Percentiles rank a stretch among this genome's conserved stretches.
Conservation (phyloP, 2,797 vertebrate species). For the Pseudopleuronectes americanus region DNA sequence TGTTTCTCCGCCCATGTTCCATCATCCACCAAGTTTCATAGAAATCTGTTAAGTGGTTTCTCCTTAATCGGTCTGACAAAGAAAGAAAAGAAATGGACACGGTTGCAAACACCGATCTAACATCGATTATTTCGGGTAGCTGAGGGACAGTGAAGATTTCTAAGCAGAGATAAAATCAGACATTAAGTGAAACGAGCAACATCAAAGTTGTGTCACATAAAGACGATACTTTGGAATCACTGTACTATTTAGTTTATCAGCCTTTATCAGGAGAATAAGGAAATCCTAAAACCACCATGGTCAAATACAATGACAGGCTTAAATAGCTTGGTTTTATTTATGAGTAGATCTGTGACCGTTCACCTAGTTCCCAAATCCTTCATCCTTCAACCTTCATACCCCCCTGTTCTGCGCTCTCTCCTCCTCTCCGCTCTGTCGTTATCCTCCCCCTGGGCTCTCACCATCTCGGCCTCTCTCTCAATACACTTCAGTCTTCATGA, state of each 20-base stretch:
- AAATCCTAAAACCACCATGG: constrained; percentile 40
- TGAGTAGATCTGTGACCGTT: constrained; percentile 39
- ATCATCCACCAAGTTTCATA: too few relatives aligned
- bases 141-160: not conserved
- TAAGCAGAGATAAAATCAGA: not conserved
- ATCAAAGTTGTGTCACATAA: constrained; percentile 26
- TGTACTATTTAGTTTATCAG: too few relatives aligned
- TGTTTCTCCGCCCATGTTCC: too few relatives aligned
- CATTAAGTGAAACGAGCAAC: constrained; percentile 1
- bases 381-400: constrained; percentile 19
- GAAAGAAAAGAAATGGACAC: too few relatives aligned
- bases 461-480: constrained; percentile 40
- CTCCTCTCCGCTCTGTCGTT: constrained; percentile 10
- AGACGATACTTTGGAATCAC: constrained; percentile 25
- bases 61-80: too few relatives aligned
- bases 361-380: constrained; percentile 57
- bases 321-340: constrained; percentile 22
- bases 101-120: too few relatives aligned
- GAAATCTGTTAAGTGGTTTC: too few relatives aligned
- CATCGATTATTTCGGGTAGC: not conserved
- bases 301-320: constrained; percentile 36
- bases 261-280: not conserved
- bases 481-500: constrained; percentile 43
- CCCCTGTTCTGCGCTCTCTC: constrained; percentile 19
- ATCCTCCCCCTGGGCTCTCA: constrained; percentile 25